Evolutionary conservation across 2,888 invertebrate species (phyloP).

Genomic region (Eulithis testata): DNA sequence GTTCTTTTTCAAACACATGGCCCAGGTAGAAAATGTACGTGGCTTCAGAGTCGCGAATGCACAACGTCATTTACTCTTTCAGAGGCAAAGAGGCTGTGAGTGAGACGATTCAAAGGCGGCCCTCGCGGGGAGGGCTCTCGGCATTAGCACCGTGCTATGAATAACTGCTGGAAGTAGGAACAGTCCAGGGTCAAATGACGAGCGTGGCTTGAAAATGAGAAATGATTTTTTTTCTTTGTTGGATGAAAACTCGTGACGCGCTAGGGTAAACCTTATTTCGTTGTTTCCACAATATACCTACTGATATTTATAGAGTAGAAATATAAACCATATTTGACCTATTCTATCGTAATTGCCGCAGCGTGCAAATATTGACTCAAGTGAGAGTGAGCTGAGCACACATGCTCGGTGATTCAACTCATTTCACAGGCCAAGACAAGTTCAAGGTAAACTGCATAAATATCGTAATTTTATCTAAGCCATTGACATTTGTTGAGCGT

Average conservation of each 20-base stretch:
- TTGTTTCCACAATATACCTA: no score
- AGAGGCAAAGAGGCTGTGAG: conserved; percentile 32
- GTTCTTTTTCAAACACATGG: not conserved
- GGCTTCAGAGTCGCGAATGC: conserved; percentile 26
- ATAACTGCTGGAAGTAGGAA: conserved; percentile 44
- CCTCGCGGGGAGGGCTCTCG: conserved; percentile 51
- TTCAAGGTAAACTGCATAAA: conserved; percentile 19
- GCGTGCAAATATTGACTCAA: conserved; percentile 23
- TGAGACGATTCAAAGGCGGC: conserved; percentile 46
- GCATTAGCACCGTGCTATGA: conserved; percentile 55
- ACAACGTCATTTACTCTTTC: conserved; percentile 33
- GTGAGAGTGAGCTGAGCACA: conserved; percentile 10
- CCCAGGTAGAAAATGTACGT: conserved; percentile 3
- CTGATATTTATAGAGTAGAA: conserved; percentile 8
- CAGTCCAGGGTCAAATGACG: conserved; percentile 15
- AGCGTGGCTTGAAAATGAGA: not conserved
- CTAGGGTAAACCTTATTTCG: no score
- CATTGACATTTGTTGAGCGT: no score
- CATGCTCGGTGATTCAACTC: conserved; percentile 6
- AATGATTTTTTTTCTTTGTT: not conserved
- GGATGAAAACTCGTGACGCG: not conserved
- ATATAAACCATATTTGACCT: conserved; percentile 9
- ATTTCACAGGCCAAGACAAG: conserved; percentile 8
- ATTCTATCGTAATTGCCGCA: conserved; percentile 11
- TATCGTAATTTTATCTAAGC: conserved; percentile 58